Percentiles rank a stretch among this genome's conserved stretches.
These are phyloP conservation scores for Ceraclea dissimilis DNA, from an alignment of 2,888 invertebrate species.

Conservation along the genomic window DNA sequence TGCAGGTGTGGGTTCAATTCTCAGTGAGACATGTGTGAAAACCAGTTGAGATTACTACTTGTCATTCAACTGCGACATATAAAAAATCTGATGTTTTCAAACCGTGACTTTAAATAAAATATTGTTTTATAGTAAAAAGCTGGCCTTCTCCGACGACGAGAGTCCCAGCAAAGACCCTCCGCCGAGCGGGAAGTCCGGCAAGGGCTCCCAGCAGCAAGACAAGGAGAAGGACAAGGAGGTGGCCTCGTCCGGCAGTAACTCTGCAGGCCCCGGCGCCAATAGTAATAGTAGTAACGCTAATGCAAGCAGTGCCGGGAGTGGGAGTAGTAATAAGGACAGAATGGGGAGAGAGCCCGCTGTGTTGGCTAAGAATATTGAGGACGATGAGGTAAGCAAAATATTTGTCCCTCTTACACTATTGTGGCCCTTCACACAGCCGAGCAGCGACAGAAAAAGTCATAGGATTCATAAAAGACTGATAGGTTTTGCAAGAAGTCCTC, in stretches of 20 bases:
- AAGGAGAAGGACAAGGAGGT: conserved; percentile 34
- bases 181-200: conserved; percentile 35
- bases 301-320: background rate
- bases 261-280: too few relatives aligned
- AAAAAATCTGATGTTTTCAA: too few relatives aligned
- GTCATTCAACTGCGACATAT: too few relatives aligned
- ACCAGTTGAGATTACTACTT: too few relatives aligned
- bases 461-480: too few relatives aligned
- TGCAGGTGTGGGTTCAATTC: too few relatives aligned
- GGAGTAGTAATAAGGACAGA: background rate
- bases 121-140: conserved; percentile 78
- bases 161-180: conserved; percentile 29
- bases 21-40: too few relatives aligned
- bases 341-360: conserved; percentile 20
- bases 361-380: conserved; percentile 29
- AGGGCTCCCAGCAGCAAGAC: conserved; percentile 19
- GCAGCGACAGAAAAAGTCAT: too few relatives aligned
- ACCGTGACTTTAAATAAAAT: too few relatives aligned
- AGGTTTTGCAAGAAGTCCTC: too few relatives aligned
- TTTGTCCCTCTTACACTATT: too few relatives aligned
- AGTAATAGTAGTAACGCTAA: background rate
- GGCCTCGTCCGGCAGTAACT: background rate
- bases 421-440: too few relatives aligned
- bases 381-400: conserved; percentile 46
- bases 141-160: conserved; percentile 92